These are phyloP conservation scores for Chamaedrilus cognettii DNA, from an alignment of 2,888 invertebrate genomes.

Conservation along the genomic window DNA sequence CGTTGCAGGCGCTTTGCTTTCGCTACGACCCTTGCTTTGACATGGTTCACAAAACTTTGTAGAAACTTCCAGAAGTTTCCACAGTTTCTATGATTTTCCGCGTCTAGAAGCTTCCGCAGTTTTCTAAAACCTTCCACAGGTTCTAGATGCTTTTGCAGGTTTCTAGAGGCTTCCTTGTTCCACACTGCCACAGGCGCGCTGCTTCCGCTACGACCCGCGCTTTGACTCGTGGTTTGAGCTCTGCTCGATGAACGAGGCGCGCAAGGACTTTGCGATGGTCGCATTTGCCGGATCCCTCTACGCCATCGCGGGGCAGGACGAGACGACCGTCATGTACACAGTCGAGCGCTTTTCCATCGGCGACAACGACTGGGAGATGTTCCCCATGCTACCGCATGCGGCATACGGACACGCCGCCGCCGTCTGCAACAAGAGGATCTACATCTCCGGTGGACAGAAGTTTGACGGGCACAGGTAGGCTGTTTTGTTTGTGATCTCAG, in stretches of 20 bases:
- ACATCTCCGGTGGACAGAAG: slow-evolving; percentile 56
- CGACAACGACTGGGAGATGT: slow-evolving; percentile 54
- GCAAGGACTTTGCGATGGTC: slow-evolving; percentile 56
- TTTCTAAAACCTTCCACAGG: too few species aligned
- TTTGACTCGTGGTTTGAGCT: slow-evolving; percentile 57
- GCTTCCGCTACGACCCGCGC: slow-evolving; percentile 57
- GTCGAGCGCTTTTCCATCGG: slow-evolving; percentile 53
- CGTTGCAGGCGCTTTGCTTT: too few species aligned
- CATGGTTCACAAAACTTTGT: too few species aligned
- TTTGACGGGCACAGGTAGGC: slow-evolving; percentile 47
- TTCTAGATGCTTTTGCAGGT: too few species aligned
- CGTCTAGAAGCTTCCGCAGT: too few species aligned
- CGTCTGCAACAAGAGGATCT: slow-evolving; percentile 47
- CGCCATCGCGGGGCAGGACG: slow-evolving; percentile 57
- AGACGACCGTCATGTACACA: slow-evolving; percentile 57
- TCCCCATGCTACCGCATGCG: slow-evolving; percentile 48
- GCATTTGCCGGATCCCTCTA: slow-evolving; percentile 45
- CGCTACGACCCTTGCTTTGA: too few species aligned
- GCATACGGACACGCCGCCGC: slow-evolving; percentile 55
- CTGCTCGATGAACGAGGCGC: slow-evolving; percentile 56
- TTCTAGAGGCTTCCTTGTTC: too few species aligned
- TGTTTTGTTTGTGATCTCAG: too few species aligned
- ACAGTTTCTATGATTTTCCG: too few species aligned
- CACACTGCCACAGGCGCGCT: slow-evolving; percentile 46
- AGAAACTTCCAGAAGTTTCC: too few species aligned